Base-by-base conservation (phyloP, 2,797 vertebrate genomes). In the Ctenopoma multispine region DNA sequence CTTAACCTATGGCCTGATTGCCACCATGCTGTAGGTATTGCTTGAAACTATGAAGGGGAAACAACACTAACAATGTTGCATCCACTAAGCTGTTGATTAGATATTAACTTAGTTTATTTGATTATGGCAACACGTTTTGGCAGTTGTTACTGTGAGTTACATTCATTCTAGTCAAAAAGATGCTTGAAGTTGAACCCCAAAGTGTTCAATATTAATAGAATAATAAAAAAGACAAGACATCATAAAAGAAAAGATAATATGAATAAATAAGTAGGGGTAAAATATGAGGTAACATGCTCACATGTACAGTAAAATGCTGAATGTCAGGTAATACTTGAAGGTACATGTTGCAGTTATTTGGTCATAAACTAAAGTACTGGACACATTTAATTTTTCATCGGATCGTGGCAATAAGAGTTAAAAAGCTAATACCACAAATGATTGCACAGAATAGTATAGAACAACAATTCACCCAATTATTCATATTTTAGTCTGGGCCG, bases 81-180 rank as follows among this genome's bases (percentile, higher is more conserved):
- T 67, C 36, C 27, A 44, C 51, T 80, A 34, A 53, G 18, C n/a
- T n/a, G n/a, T n/a, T n/a, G n/a, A n/a, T n/a, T n/a, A n/a, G n/a
- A n/a, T 81, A 77, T 78, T 75, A 69, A 78, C 64, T 29, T 57
- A 72, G 60, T 72, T 67, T 83, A 75, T 67, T 85, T 38, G 8
- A 74, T 84, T 89, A 91, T 92, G 89, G 91, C 89, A 90, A 85
- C 65, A 85, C 56, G 63, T 87, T 89, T 90, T 90, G 90, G 88
- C 88, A 89, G 83, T 86, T 72, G 63, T 69, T 77, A 88, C 70
- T 77, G 73, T 77, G 51, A 83, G 61, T 77, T 90, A 90, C 86
- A 90, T 91, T 89, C 81, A 83, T 15, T 58, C 57, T 50, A 79
- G 63, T 76, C 66, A 65, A 66, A 79, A 60, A 48, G 21, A 72